Conservation (phyloP, 2,797 vertebrate genomes). For the Anguilla pacifica region DNA sequence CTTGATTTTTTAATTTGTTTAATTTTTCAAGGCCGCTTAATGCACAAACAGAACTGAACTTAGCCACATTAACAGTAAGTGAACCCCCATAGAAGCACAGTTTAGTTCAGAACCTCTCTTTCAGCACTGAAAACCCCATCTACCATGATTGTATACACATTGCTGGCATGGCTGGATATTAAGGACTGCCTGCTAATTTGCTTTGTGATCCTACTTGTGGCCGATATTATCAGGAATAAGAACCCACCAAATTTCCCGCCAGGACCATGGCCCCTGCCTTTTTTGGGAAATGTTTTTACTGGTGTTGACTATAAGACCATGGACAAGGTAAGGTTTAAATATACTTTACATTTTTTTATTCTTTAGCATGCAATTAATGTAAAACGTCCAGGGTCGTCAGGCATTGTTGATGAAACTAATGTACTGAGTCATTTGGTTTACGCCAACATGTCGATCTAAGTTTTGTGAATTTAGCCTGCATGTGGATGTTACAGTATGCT, state of each 20-base stretch:
- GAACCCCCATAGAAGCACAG: neutral
- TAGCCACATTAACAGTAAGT: neutral
- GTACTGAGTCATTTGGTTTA: too few relatives aligned
- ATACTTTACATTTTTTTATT: neutral
- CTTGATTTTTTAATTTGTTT: neutral
- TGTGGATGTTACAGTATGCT: too few relatives aligned
- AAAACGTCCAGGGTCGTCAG: too few relatives aligned
- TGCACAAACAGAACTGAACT: neutral
- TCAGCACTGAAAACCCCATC: neutral
- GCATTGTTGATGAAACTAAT: too few relatives aligned
- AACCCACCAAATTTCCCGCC: slow-evolving; percentile 74
- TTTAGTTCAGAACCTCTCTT: neutral
- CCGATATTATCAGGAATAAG: slow-evolving; percentile 69
- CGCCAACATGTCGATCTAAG: too few relatives aligned
- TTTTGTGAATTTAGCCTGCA: too few relatives aligned
- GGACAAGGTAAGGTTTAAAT: slow-evolving; percentile 55
- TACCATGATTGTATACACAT: slow-evolving; percentile 21
- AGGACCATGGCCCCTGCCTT: slow-evolving; percentile 72
- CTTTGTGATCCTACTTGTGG: slow-evolving; percentile 64
- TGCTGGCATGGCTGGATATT: slow-evolving; percentile 57
- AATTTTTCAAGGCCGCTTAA: neutral
- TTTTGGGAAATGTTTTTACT: slow-evolving; percentile 77
- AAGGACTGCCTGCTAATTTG: slow-evolving; percentile 51
- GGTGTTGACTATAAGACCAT: slow-evolving; percentile 62
- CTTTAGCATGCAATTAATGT: too few relatives aligned